phyloP scores from a whole-genome alignment of 2,888 invertebrate species.

The Altica lythri region DNA sequence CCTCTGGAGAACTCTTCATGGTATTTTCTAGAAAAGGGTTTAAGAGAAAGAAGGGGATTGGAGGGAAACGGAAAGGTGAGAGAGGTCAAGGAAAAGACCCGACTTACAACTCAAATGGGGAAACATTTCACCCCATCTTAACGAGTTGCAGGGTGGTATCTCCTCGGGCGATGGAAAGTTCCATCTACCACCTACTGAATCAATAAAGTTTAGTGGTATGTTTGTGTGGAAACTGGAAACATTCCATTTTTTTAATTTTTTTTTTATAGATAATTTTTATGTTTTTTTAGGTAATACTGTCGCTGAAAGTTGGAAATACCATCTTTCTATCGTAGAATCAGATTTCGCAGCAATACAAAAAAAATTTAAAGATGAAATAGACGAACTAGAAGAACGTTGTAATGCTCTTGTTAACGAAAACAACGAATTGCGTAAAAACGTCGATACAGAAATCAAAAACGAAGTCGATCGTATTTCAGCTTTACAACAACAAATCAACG shows the following conservation, averaged over 20 bases:
- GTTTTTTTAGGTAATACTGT: constrained; percentile 69
- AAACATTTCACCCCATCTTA: too few species aligned
- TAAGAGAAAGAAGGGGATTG: too few species aligned
- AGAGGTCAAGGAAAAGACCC: too few species aligned
- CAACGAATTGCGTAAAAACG: constrained; percentile 54
- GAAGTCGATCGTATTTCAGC: constrained; percentile 53
- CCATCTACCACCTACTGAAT: too few species aligned
- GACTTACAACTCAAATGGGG: too few species aligned
- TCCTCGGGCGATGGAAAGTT: too few species aligned
- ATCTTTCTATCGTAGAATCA: constrained; percentile 66
- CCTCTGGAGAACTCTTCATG: too few species aligned
- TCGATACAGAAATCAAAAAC: constrained; percentile 54
- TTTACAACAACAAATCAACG: constrained; percentile 52
- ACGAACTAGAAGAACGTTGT: constrained; percentile 57
- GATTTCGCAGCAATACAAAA: constrained; percentile 60
- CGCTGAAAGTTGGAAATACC: constrained; percentile 72
- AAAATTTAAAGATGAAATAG: constrained; percentile 56
- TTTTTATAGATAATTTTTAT: constrained; percentile 55
- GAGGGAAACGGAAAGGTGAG: too few species aligned
- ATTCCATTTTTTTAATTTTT: background rate
- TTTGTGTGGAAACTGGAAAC: too few species aligned
- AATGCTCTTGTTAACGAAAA: constrained; percentile 54
- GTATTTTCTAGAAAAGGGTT: too few species aligned
- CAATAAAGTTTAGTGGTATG: too few species aligned
- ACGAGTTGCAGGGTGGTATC: too few species aligned